A percentile compares a stretch with the other conserved stretches of the same genome.
Conservation (phyloP, 2,888 invertebrate genomes). For the Rotaria macrura region DNA sequence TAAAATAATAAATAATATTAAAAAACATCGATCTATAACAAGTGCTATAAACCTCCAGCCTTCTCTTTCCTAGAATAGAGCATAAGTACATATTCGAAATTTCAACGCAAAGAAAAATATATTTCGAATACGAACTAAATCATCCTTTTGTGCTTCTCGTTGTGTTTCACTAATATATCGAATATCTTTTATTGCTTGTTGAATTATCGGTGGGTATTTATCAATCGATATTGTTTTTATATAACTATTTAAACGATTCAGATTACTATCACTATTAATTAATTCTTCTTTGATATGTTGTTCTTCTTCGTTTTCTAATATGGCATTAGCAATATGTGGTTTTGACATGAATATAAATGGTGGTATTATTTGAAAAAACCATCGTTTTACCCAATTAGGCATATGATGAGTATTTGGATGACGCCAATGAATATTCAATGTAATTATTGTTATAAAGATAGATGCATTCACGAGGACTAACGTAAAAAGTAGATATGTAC, state of each 20-base stretch:
- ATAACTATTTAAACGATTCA: neutral
- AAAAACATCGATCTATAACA: conserved; percentile 25
- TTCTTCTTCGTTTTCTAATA: neutral
- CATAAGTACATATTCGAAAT: neutral
- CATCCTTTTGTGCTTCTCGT: conserved; percentile 20
- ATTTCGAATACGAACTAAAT: neutral
- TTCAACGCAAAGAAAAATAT: neutral
- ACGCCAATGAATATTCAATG: conserved; percentile 89
- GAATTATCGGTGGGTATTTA: conserved; percentile 10
- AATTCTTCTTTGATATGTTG: neutral
- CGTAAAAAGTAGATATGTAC: conserved; percentile 83
- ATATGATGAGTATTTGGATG: conserved; percentile 92
- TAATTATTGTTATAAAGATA: conserved; percentile 93
- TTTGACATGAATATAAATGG: conserved; percentile 66
- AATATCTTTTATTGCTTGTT: conserved; percentile 8
- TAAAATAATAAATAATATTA: conserved; percentile 22
- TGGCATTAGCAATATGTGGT: conserved; percentile 5
- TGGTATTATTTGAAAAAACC: conserved; percentile 86
- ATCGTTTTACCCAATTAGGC: conserved; percentile 87
- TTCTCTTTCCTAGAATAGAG: conserved; percentile 21
- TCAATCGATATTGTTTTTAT: neutral
- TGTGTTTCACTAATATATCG: conserved; percentile 4
- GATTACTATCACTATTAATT: neutral
- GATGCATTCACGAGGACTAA: conserved; percentile 90
- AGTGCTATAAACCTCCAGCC: conserved; percentile 30